These are phyloP conservation scores for Anser cygnoides DNA, from an alignment of 2,113 vertebrate genomes.

Conservation along the genomic window DNA sequence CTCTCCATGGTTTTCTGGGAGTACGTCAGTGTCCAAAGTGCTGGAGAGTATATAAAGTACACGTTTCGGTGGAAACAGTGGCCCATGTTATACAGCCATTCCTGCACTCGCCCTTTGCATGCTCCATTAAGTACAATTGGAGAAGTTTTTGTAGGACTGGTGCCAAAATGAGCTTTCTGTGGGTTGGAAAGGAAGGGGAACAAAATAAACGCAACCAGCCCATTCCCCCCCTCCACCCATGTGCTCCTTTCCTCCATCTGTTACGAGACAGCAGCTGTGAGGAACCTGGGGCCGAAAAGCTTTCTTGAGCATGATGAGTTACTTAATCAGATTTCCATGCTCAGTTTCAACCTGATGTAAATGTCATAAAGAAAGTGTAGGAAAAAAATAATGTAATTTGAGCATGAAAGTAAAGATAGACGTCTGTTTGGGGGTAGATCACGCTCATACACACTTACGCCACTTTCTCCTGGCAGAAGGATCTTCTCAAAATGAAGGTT, in stretches of 20 bases:
- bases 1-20: neutral
- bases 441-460: accelerated
- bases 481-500: neutral
- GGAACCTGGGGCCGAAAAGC: neutral
- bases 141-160: neutral
- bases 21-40: neutral
- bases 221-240: neutral
- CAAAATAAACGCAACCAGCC: neutral
- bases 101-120: accelerated
- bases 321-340: neutral
- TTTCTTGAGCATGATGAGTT: neutral
- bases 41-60: neutral
- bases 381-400: neutral
- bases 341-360: neutral
- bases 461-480: neutral
- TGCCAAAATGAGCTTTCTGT: conserved; percentile 35
- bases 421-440: neutral
- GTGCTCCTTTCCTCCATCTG: neutral
- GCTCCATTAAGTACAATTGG: neutral
- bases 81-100: neutral
- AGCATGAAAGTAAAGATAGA: neutral
- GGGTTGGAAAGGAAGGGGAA: conserved; percentile 5
- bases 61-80: neutral
- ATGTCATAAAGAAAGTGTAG: neutral
- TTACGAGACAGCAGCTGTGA: neutral